Evolutionary conservation across 2,113 vertebrate species (phyloP).

Genomic region (Hippopotamus amphibius): DNA sequence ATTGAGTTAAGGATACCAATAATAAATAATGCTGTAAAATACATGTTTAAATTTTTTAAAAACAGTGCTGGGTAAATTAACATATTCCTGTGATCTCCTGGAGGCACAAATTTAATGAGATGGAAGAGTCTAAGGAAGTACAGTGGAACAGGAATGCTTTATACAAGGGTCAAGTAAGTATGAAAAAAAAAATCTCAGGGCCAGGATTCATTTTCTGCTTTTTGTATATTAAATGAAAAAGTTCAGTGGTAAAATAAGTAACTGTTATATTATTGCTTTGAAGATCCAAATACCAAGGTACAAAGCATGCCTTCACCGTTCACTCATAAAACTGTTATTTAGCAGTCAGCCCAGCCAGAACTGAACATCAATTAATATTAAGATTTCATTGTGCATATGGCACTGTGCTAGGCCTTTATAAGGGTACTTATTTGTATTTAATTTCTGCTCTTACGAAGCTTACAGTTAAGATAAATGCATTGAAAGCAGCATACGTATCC

Average conservation of each 20-base stretch:
- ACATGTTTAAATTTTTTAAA: neutral
- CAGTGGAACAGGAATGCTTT: neutral
- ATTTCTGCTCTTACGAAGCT: conserved; percentile 50
- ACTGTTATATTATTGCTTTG: neutral
- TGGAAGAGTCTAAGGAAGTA: neutral
- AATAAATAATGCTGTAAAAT: conserved; percentile 29
- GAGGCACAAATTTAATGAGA: conserved; percentile 22
- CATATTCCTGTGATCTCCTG: neutral
- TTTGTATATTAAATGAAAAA: conserved; percentile 23
- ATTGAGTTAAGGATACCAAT: neutral
- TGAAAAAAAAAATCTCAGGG: neutral
- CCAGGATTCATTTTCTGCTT: conserved; percentile 48
- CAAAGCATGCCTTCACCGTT: conserved; percentile 3
- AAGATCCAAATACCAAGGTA: neutral
- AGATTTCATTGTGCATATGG: conserved; percentile 3
- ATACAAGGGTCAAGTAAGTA: neutral
- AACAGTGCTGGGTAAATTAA: neutral
- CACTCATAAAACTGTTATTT: conserved; percentile 35
- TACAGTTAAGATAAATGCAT: conserved; percentile 53
- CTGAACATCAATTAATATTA: conserved; percentile 54
- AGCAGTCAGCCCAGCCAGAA: conserved; percentile 26
- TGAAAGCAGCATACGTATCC: conserved; percentile 4
- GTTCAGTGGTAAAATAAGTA: conserved; percentile 49
- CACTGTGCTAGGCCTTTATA: conserved; percentile 49
- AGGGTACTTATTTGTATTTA: conserved; percentile 59